Evolutionary conservation across 1,140 invertebrate species (phyloP).

Genomic region (Carcinoscorpius rotundicauda): DNA sequence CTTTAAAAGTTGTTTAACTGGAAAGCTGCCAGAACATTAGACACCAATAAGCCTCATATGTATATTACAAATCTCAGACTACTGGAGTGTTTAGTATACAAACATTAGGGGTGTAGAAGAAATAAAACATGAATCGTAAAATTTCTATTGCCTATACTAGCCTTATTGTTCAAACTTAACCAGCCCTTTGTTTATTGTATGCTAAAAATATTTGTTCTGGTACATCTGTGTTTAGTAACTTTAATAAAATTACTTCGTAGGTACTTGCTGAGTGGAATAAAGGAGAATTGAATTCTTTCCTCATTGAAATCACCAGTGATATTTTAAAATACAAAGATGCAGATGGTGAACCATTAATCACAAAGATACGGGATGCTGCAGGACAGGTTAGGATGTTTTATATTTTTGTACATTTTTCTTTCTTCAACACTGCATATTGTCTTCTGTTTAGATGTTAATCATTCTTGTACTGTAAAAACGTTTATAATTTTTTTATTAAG

Average conservation of each 20-base stretch:
- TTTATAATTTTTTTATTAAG: background rate
- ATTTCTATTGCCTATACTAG: no score
- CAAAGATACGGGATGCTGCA: conserved; percentile 88
- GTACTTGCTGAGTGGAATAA: conserved; percentile 94
- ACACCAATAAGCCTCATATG: no score
- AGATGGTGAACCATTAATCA: conserved; percentile 68
- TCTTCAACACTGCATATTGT: background rate
- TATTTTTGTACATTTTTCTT: no score
- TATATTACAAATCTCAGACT: no score
- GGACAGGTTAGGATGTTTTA: conserved; percentile 51
- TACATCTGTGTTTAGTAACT: background rate
- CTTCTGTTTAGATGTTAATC: conserved; percentile 5
- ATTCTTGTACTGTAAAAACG: conserved; percentile 3
- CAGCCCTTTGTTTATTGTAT: background rate
- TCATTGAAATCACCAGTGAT: conserved; percentile 96
- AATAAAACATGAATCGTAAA: no score
- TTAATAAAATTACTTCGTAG: conserved; percentile 27
- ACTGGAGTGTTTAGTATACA: no score
- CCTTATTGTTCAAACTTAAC: background rate
- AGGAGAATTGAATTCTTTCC: conserved; percentile 88
- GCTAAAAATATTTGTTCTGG: background rate
- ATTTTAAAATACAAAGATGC: conserved; percentile 87
- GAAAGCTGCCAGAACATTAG: no score
- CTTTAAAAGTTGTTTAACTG: no score
- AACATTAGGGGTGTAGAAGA: no score